These are phyloP conservation scores for Epinephelus malabaricus DNA, from an alignment of 2,797 vertebrate genomes.

Conservation along the genomic window DNA sequence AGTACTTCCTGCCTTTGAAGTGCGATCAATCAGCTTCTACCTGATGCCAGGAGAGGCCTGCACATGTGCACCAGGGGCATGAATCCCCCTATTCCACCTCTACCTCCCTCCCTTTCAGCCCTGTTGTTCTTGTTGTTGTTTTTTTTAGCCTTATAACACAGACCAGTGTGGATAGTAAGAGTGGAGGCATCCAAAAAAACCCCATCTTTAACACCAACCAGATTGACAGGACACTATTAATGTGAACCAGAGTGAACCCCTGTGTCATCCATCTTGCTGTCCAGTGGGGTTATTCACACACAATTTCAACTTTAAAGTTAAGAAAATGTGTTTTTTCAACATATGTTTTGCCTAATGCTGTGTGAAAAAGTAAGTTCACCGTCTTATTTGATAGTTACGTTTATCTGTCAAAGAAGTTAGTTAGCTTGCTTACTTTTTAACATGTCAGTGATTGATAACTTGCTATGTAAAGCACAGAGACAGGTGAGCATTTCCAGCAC, in stretches of 20 bases:
- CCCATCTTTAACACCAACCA: constrained; percentile 42
- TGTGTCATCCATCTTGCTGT: constrained; percentile 1
- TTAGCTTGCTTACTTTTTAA: background rate
- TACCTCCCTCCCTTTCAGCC: constrained; percentile 20
- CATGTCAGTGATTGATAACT: constrained; percentile 4
- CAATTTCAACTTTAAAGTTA: background rate
- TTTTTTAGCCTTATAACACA: constrained; percentile 39
- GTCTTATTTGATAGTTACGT: background rate
- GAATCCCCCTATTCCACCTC: constrained; percentile 38
- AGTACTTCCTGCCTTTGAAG: constrained; percentile 82
- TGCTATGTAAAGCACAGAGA: background rate
- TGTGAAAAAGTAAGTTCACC: background rate
- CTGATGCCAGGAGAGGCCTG: constrained; percentile 78
- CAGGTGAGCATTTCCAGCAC: constrained; percentile 18
- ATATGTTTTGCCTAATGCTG: background rate
- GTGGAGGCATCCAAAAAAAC: constrained; percentile 14
- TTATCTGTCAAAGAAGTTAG: background rate
- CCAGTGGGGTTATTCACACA: background rate
- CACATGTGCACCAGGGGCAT: constrained; percentile 66
- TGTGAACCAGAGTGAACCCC: background rate
- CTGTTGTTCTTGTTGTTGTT: constrained; percentile 60
- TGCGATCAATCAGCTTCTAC: constrained; percentile 82
- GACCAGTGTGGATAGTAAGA: constrained; percentile 19
- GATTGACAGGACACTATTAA: constrained; percentile 18
- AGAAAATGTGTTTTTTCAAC: background rate